Base-by-base conservation (phyloP, 2,888 invertebrate genomes). In the Dasypogon diadema region DNA sequence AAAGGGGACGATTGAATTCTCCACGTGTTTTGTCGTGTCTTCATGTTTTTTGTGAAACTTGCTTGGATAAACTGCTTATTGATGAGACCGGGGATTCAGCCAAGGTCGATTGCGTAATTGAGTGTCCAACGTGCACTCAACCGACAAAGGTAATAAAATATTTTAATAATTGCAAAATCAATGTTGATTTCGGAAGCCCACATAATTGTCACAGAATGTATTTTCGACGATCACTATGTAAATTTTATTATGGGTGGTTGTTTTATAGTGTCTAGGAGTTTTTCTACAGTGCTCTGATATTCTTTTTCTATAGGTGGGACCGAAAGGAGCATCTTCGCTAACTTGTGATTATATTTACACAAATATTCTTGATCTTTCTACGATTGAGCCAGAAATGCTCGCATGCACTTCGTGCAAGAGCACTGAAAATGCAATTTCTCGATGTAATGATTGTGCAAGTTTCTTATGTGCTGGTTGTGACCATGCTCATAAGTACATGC, bases 321-420 rank as follows among this genome's bases (percentile, higher is more conserved):
- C 89, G 78, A 92, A 92, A 81, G 94, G 94, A 79, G 91, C 95
- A 74, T 89, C 91, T 80, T 92, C 93, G 42, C 89, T 98, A 80
- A 93, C 93, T 54, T 91, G 93, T 80, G 97, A 98, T 86, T 94
- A 95, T 85, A 93, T 96, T 81, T 90, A 93, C 80, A 93, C 94
- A 76, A 94, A 95, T 85, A 92, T 94, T 83, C 87, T 94, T 81
- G 95, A 95, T 87, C 91, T 94, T 83, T 92, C 93, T 37, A 92
- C 93, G 73, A 91, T 93, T 84, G 92, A 93, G 82, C 89, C 89
- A 34, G 85, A 85, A 81, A 89, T 89, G 79, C 88, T 91, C 80
- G 92, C 93, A 79, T 98, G 98, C 87, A 96, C 97, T 74, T 96
- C 97, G 79, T 98, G 98, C 89, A 98, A 97, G 85, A 94, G 96